A percentile compares a stretch with the other conserved stretches of the same genome.
These are phyloP conservation scores for Phoxinus dragarum DNA, from an alignment of 2,797 vertebrate genomes.

Conservation along the genomic window DNA sequence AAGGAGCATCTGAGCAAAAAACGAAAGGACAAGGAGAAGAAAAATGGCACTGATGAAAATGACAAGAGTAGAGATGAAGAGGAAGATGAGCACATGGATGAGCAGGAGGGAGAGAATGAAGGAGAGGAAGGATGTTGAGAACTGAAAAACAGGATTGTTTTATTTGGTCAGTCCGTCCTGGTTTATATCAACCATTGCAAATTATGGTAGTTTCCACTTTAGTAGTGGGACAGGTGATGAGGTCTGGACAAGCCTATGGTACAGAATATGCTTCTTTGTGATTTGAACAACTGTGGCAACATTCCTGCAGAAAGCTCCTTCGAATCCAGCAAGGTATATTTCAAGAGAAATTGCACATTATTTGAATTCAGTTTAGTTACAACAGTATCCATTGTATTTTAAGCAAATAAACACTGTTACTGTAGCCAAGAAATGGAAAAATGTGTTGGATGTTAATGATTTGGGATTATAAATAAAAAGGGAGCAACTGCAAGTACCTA, in stretches of 20 bases:
- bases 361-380: not conserved
- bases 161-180: not conserved
- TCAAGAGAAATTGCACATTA: not conserved
- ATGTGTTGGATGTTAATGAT: not conserved
- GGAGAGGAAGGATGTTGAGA: conserved; percentile 88
- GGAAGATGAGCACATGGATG: conserved; percentile 87
- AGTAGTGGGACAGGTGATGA: not conserved
- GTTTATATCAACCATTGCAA: not conserved
- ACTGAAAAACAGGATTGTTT: conserved; percentile 73
- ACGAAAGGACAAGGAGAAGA: conserved; percentile 93
- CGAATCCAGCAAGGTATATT: not conserved
- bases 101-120: conserved; percentile 76
- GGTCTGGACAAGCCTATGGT: not conserved
- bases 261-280: not conserved
- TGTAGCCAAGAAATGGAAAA: not conserved
- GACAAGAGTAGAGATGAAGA: conserved; percentile 92
- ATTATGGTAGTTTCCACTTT: not conserved
- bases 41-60: conserved; percentile 82
- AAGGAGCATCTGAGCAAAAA: conserved; percentile 92
- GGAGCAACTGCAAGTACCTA: not conserved
- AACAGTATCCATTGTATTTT: not conserved
- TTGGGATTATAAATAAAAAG: not conserved
- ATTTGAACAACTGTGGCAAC: not conserved
- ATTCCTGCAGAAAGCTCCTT: not conserved
- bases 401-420: not conserved